Evolutionary conservation across 1,140 invertebrate genomes (phyloP), one percentile per base, ranked within the genome.

Genomic region (Megathymus violae): DNA sequence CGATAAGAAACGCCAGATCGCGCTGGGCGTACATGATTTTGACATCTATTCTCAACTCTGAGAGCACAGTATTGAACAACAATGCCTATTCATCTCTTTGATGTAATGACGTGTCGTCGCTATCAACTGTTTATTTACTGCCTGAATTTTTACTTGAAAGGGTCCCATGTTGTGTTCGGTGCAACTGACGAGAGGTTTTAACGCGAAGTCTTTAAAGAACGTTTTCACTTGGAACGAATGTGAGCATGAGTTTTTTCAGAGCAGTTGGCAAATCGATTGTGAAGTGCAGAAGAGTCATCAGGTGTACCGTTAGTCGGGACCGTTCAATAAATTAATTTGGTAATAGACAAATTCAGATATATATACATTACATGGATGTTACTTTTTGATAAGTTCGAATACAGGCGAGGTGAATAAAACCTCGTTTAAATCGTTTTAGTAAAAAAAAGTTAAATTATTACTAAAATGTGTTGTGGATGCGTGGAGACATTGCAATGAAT

Each of bases 111-210:
- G 80, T 82, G 78, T 85, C 80, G 84, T 81, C 72, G 70, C 80
- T 89, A 85, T 88, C 80, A 80, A 85, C 82, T 88, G 85, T 90
- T 90, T 87, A 88, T 89, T 88, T 90, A 86, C 82, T 78, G 76
- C 60, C 54, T 46, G 62, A 50, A 66, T 64, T 65, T 73, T 64
- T 58, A 43, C 48, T 43, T 46, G 61, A 36, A 44, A 60, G 41
- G 36, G 69, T 71, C 68, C 63, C 76, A 82, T 69, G 70, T 69
- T 16, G 31, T 58, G 22, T 51, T 40, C 15, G 25, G 38, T 62
- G 40, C 64, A 51, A 62, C 43, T 54, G 17, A 73, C 74, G 74
- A 52, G 52, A 19, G 62, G 51, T 64, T 71, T 41, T 82, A 83
- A 72, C 46, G n/a, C 6, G 15, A 41, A 10, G 2, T 11, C 16